Base-by-base conservation (phyloP, 2,113 vertebrate species). In the Leptocoma aspasia region DNA sequence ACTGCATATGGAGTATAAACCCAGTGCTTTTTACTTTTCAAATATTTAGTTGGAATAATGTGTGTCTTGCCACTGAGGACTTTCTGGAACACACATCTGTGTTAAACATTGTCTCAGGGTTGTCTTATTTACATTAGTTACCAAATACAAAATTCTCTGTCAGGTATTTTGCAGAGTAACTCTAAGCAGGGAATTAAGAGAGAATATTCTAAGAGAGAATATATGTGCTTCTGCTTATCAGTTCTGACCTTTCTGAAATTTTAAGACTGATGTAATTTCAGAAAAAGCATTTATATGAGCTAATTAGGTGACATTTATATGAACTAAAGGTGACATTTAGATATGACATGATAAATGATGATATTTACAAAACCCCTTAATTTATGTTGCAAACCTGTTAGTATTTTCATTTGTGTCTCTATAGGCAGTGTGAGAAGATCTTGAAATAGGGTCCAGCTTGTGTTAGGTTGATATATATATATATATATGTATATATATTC, bases 171-270 rank as follows among this genome's bases (percentile, higher is more conserved):
- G 31, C 21, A 86, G 91, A 93, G 66, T 82, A 89, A 57, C 18
- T 94, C 39, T 75, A 68, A 77, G 54, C n/a, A 76, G 45, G 28
- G 73, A 15, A 39, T 39, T 39, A 26, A 37, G 35, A 13, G 35
- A 60, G 59, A 60, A 13, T 39, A 39, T 39, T 39, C 24, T 27
- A 41, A 95, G 68, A 35, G 31, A 94, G 81, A 92, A 72, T 83
- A 17, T 24, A 35, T 35, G 22, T 90, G 76, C 71, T 92, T 96
- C 73, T 91, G 45, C 91, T 83, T 84, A 88, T 95, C 89, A 78
- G 15, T 95, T 94, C 28, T 96, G 95, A 96, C 95, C 95, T 97
- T 97, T 97, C 80, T 84, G 72, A 78, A 92, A 90, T 91, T 88
- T 95, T 94, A 91, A 94, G 54, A 44, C 75, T 76, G 64, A 54